Evolutionary conservation across 2,797 vertebrate species (phyloP).

Genomic region (Falco naumanni): DNA sequence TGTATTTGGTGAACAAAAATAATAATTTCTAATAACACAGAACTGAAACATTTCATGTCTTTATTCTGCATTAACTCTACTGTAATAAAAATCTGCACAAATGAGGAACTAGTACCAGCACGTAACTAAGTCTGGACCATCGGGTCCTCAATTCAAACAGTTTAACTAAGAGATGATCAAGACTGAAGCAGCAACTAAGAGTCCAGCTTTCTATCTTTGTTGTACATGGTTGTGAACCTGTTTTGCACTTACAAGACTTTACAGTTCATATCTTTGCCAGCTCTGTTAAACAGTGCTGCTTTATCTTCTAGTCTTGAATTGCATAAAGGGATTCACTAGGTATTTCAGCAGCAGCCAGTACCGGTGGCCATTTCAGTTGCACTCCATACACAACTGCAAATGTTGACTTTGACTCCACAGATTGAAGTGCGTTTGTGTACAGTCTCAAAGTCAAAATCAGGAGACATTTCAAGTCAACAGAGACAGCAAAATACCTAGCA

Average conservation of each 20-base stretch:
- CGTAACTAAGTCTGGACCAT: neutral
- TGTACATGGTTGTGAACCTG: neutral
- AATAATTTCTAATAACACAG: neutral
- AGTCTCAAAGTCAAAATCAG: neutral
- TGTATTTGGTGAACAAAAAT: neutral
- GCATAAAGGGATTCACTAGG: neutral
- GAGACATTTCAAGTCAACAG: neutral
- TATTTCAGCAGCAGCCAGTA: neutral
- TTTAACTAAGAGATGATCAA: neutral
- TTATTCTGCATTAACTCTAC: neutral
- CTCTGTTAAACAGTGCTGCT: neutral
- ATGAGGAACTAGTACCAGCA: neutral
- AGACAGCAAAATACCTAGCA: neutral
- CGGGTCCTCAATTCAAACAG: neutral
- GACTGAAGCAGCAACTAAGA: neutral
- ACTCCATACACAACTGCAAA: neutral
- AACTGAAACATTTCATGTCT: neutral
- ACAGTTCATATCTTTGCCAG: neutral
- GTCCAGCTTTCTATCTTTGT: neutral
- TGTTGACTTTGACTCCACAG: neutral
- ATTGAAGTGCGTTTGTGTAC: neutral
- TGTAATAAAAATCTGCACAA: neutral
- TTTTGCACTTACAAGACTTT: rapidly evolving
- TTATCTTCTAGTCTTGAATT: neutral
- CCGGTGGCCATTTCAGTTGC: neutral